phyloP scores from a whole-genome alignment of 2,797 vertebrate species.

The Schizopygopsis malacanthus region DNA sequence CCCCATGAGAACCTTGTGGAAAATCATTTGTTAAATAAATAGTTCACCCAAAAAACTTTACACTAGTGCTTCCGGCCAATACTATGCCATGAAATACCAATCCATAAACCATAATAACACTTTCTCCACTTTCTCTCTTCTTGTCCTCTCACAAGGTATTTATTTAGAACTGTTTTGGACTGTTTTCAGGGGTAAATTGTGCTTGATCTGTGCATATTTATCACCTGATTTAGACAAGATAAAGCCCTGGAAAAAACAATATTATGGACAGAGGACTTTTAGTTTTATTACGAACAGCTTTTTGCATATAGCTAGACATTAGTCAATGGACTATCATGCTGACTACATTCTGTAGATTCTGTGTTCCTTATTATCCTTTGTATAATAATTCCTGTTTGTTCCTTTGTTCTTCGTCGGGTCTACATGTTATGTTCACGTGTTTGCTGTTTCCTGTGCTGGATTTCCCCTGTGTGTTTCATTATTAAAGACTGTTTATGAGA shows the following conservation, averaged over 20 bases:
- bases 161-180: not conserved
- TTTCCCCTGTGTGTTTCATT: no score
- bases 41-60: not conserved
- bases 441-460: no score
- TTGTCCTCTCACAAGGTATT: not conserved
- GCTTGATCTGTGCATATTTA: no score
- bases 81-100: not conserved
- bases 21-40: not conserved
- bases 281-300: not conserved
- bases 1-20: constrained; percentile 90
- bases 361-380: no score
- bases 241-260: not conserved
- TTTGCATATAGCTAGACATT: not conserved
- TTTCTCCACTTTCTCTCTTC: not conserved
- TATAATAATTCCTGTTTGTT: no score
- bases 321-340: not conserved
- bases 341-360: no score
- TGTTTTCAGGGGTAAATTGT: no score
- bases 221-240: not conserved
- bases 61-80: not conserved
- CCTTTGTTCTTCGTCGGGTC: no score
- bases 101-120: not conserved
- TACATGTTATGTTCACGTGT: no score
- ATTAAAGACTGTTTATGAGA: no score
- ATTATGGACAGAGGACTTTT: not conserved